phyloP scores from a whole-genome alignment of 37 sponge, comb jelly and placozoan genomes.

The Bolinopsis microptera region DNA sequence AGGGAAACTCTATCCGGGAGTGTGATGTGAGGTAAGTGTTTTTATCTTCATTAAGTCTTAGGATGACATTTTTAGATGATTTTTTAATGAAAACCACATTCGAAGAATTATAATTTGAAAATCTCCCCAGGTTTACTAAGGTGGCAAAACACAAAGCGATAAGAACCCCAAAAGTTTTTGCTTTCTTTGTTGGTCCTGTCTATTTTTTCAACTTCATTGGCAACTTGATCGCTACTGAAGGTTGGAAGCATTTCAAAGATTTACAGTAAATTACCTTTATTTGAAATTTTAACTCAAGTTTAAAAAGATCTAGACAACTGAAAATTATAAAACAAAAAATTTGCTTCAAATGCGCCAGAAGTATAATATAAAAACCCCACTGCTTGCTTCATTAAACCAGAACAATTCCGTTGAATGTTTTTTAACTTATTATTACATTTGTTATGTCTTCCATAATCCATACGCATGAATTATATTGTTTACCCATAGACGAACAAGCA shows the following conservation, averaged over 20 bases:
- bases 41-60: no score
- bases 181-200: background rate
- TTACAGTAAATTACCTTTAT: no score
- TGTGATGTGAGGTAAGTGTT: background rate
- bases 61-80: background rate
- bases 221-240: background rate
- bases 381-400: no score
- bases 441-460: no score
- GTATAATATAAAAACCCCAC: no score
- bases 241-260: background rate
- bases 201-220: constrained; percentile 54
- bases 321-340: no score
- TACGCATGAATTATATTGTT: no score
- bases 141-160: constrained; percentile 30
- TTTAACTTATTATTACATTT: no score
- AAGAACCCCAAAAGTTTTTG: constrained; percentile 14
- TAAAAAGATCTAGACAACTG: no score
- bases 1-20: constrained; percentile 33
- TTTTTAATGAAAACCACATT: background rate
- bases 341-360: no score
- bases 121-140: background rate
- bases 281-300: no score
- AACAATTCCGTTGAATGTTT: no score
- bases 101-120: background rate
- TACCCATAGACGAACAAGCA: background rate